A percentile compares a stretch with the other conserved stretches of the same genome.
Evolutionary conservation across 1,140 invertebrate species (phyloP).

Genomic region (Venturia canescens): DNA sequence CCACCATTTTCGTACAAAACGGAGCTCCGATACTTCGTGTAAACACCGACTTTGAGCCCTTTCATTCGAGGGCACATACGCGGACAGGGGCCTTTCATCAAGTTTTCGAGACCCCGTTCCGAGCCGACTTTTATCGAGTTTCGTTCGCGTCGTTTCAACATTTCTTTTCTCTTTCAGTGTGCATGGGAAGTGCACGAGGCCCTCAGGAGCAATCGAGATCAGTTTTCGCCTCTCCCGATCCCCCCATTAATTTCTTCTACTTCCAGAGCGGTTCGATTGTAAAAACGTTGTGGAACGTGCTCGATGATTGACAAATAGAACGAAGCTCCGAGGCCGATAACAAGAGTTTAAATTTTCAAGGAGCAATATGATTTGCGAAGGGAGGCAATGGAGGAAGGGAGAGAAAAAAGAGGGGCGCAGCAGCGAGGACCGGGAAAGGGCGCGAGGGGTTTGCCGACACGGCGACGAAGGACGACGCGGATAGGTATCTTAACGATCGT

Average conservation of each 20-base stretch:
- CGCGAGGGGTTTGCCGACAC: constrained; percentile 10
- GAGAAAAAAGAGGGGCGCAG: constrained; percentile 24
- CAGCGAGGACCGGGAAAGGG: background rate
- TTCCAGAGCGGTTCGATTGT: background rate
- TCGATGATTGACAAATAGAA: too few species aligned
- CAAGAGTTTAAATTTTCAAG: constrained; percentile 6
- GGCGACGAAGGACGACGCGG: constrained; percentile 55
- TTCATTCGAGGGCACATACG: too few species aligned
- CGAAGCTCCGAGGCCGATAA: too few species aligned
- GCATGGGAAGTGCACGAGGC: too few species aligned
- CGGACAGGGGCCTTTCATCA: too few species aligned
- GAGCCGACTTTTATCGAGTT: constrained; percentile 35
- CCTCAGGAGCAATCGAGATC: too few species aligned
- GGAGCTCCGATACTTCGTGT: background rate
- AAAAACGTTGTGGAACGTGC: too few species aligned
- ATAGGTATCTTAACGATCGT: constrained; percentile 72
- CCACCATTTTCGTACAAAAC: background rate
- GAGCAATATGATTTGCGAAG: constrained; percentile 39
- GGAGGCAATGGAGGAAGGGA: constrained; percentile 24
- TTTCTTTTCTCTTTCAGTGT: too few species aligned
- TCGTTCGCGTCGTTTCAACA: constrained; percentile 30
- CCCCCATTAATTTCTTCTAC: background rate
- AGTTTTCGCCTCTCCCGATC: too few species aligned
- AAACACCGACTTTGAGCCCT: too few species aligned
- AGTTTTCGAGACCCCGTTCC: background rate